phyloP scores from a whole-genome alignment of 2,113 vertebrate species.

The Sapajus apella region DNA sequence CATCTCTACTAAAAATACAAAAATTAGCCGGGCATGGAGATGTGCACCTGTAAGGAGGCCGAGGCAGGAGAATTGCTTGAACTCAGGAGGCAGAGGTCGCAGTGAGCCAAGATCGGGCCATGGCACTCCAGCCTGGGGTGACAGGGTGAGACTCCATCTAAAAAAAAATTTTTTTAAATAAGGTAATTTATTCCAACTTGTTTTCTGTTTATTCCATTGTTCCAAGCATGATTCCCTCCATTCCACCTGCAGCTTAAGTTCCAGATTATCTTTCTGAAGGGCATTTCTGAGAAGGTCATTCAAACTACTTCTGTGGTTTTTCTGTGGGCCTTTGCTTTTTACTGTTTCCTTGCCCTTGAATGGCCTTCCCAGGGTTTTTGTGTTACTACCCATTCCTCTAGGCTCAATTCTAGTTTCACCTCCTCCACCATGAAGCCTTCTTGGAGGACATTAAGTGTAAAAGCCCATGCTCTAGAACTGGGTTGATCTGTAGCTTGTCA shows the following conservation, averaged over 20 bases:
- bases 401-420: background rate
- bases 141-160: no score
- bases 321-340: background rate
- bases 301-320: background rate
- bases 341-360: background rate
- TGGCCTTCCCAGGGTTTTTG: background rate
- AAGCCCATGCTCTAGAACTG: background rate
- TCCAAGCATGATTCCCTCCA: background rate
- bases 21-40: no score
- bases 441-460: background rate
- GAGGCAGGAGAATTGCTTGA: no score
- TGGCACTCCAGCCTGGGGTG: no score
- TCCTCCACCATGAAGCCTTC: background rate
- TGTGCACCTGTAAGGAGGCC: no score
- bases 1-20: no score
- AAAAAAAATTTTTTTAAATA: no score
- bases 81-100: no score
- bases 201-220: background rate
- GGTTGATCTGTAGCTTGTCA: background rate
- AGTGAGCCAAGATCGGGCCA: no score
- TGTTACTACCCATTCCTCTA: background rate
- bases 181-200: background rate
- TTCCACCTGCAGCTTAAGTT: background rate
- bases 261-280: background rate
- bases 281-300: slow-evolving; percentile 15